A percentile compares a stretch with the other conserved stretches of the same genome.
phyloP scores from a whole-genome alignment of 1,140 invertebrate genomes.

The Eumeta japonica region DNA sequence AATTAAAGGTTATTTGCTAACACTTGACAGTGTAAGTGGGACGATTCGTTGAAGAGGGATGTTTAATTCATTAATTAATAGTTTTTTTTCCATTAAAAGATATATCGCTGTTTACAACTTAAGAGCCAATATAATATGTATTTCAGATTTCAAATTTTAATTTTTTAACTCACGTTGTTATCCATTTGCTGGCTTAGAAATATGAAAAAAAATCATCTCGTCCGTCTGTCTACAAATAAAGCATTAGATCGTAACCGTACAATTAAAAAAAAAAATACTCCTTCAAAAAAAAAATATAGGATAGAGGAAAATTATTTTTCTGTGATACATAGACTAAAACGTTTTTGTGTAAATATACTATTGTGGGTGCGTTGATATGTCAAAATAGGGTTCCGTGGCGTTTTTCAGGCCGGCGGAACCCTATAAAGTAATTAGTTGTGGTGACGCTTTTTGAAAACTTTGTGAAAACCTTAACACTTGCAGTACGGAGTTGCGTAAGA shows the following conservation, averaged over 20 bases:
- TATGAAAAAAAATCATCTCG: too few relatives aligned
- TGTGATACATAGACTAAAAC: slow-evolving; percentile 52
- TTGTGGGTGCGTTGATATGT: slow-evolving; percentile 25
- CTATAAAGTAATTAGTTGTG: slow-evolving; percentile 1
- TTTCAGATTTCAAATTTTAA: too few relatives aligned
- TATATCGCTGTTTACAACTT: too few relatives aligned
- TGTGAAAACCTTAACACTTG: slow-evolving; percentile 30
- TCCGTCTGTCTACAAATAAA: slow-evolving; percentile 17
- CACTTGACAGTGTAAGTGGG: too few relatives aligned
- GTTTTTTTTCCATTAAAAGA: too few relatives aligned
- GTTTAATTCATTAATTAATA: too few relatives aligned
- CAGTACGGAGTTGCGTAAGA: slow-evolving; percentile 26
- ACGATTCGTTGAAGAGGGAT: too few relatives aligned
- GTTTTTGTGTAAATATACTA: slow-evolving; percentile 39
- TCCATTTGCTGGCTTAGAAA: too few relatives aligned
- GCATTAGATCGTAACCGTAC: slow-evolving; percentile 8
- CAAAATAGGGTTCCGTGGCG: slow-evolving; percentile 19
- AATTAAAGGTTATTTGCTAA: too few relatives aligned
- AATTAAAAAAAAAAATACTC: slow-evolving; percentile 13
- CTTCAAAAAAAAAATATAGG: slow-evolving; percentile 3
- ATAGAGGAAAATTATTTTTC: slow-evolving; percentile 25
- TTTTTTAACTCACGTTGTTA: too few relatives aligned
- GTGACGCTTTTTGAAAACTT: slow-evolving; percentile 43
- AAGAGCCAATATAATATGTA: too few relatives aligned
- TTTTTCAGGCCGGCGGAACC: not conserved